A percentile compares a stretch with the other conserved stretches of the same genome.
Evolutionary conservation across 1,140 invertebrate species (phyloP).

Genomic region (Camponotus vicinus): DNA sequence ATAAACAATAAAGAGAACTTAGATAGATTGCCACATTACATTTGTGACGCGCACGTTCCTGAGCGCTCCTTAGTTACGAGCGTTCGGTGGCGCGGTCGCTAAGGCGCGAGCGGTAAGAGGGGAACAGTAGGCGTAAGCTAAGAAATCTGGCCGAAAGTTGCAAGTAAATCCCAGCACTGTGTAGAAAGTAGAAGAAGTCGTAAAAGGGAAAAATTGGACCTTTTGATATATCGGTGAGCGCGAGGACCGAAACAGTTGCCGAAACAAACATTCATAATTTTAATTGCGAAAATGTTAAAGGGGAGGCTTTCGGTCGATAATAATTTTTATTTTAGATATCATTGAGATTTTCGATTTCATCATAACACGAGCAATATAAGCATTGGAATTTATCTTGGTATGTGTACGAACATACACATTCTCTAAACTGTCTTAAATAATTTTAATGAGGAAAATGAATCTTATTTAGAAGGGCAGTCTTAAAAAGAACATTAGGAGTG

Average conservation of each 20-base stretch:
- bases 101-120: too few species aligned
- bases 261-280: slow-evolving; percentile 34
- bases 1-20: too few species aligned
- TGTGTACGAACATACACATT: background rate
- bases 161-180: too few species aligned
- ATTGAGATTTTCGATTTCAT: background rate
- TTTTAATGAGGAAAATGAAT: slow-evolving; percentile 17
- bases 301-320: background rate
- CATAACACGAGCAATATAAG: background rate
- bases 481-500: background rate
- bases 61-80: too few species aligned
- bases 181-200: slow-evolving; percentile 5
- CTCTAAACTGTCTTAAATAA: slow-evolving; percentile 8
- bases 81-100: too few species aligned
- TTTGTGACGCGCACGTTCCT: too few species aligned
- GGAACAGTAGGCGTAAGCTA: too few species aligned
- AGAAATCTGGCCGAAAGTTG: too few species aligned
- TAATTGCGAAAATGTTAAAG: background rate
- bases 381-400: background rate
- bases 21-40: too few species aligned
- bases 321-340: background rate
- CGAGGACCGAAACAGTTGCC: slow-evolving; percentile 2
- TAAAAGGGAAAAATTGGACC: slow-evolving; percentile 16
- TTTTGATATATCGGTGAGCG: slow-evolving; percentile 28
- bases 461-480: background rate